Percentiles rank a stretch among this genome's conserved stretches.
These are phyloP conservation scores for Lathamus discolor DNA, from an alignment of 2,113 vertebrate genomes.

Conservation along the genomic window DNA sequence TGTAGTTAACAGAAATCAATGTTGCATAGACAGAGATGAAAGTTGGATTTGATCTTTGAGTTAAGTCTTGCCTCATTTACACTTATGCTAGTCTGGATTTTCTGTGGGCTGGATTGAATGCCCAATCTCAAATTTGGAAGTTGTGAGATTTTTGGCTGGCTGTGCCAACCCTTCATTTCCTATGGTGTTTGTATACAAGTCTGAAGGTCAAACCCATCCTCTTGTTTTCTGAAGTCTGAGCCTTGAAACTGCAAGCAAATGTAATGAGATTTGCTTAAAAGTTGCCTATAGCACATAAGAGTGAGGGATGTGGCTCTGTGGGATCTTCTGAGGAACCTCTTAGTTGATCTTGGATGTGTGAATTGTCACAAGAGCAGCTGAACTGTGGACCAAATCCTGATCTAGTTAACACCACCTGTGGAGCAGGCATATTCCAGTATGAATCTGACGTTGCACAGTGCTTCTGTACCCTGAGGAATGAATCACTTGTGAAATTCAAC, in stretches of 20 bases:
- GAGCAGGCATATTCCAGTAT: not conserved
- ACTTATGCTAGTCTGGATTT: not conserved
- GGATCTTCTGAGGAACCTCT: not conserved
- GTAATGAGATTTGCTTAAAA: not conserved
- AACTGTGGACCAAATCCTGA: not conserved
- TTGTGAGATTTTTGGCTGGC: not conserved
- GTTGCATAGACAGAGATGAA: slow-evolving; percentile 2
- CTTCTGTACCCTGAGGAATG: not conserved
- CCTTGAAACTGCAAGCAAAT: not conserved
- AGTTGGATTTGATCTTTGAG: slow-evolving; percentile 22
- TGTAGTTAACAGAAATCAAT: slow-evolving; percentile 39
- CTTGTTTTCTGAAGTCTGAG: not conserved
- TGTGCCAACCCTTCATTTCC: not conserved
- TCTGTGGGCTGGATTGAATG: not conserved
- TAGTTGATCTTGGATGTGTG: slow-evolving; percentile 16
- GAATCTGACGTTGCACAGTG: not conserved
- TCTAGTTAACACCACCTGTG: slow-evolving; percentile 18
- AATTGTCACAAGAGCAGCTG: slow-evolving; percentile 20
- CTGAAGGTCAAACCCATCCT: not conserved
- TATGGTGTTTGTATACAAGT: not conserved
- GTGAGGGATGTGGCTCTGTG: not conserved
- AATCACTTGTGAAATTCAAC: slow-evolving; percentile 40
- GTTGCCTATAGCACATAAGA: not conserved
- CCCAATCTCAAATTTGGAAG: not conserved
- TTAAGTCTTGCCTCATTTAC: not conserved